Conservation (phyloP, 2,888 invertebrate species). For the Seira musarum region DNA sequence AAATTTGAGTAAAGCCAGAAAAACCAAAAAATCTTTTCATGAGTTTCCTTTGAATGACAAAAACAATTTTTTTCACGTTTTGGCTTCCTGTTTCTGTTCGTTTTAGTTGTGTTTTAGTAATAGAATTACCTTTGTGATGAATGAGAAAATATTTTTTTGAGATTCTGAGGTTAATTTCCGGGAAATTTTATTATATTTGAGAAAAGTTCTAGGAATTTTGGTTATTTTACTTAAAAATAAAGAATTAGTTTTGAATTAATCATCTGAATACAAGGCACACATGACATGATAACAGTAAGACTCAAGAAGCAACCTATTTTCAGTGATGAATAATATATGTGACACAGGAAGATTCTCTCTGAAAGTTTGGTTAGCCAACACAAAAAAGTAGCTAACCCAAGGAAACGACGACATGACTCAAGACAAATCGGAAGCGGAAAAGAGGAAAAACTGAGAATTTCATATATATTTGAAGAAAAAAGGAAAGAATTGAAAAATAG, state of each 20-base stretch:
- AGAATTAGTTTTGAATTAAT: too few relatives aligned
- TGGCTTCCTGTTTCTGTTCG: too few relatives aligned
- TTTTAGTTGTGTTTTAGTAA: too few relatives aligned
- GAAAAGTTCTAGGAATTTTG: too few relatives aligned
- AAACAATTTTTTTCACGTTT: background rate
- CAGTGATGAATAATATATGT: background rate
- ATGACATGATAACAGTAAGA: too few relatives aligned
- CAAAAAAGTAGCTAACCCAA: background rate
- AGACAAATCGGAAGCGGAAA: constrained; percentile 50
- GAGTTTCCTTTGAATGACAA: background rate
- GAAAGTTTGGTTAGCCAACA: background rate
- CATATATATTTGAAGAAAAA: constrained; percentile 8
- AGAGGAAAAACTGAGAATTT: constrained; percentile 28
- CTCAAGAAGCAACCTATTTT: background rate
- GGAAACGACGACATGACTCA: constrained; percentile 42
- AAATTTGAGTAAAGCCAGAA: too few relatives aligned
- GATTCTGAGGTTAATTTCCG: too few relatives aligned
- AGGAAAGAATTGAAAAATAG: constrained; percentile 29
- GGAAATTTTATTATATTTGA: too few relatives aligned
- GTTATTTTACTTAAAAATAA: too few relatives aligned
- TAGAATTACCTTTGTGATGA: too few relatives aligned
- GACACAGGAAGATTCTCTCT: background rate
- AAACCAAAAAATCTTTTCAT: background rate
- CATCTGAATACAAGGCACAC: too few relatives aligned
- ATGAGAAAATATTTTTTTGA: too few relatives aligned